Conservation (phyloP, 2,113 vertebrate genomes). For the Azemiops feae region DNA sequence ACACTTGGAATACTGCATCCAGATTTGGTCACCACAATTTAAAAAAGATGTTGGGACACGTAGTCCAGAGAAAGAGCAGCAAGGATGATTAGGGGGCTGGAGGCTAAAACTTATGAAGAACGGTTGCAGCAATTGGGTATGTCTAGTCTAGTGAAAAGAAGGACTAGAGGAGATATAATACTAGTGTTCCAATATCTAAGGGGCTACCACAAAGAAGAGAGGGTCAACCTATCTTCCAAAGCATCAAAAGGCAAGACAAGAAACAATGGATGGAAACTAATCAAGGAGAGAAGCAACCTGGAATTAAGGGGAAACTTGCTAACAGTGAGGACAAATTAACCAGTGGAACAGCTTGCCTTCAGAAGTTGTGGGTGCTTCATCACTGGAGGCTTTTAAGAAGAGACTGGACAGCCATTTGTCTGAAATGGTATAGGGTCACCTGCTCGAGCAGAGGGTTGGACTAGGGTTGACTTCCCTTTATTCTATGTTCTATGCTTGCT, state of each 20-base stretch:
- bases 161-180: neutral
- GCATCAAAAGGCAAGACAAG: neutral
- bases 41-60: neutral
- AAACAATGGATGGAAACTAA: neutral
- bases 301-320: neutral
- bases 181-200: neutral
- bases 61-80: neutral
- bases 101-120: neutral
- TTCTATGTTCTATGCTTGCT: neutral
- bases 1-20: neutral
- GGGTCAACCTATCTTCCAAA: neutral
- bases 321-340: too few relatives aligned
- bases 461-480: neutral
- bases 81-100: neutral
- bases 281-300: neutral
- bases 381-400: neutral
- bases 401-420: neutral
- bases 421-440: neutral
- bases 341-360: too few relatives aligned
- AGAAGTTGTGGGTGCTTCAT: neutral
- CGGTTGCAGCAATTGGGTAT: neutral
- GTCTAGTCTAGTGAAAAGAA: neutral
- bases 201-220: neutral
- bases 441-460: neutral
- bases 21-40: neutral